Percentiles rank a stretch among this genome's conserved stretches.
Conservation (phyloP, 2,113 vertebrate genomes). For the Halcyon malimbica region DNA sequence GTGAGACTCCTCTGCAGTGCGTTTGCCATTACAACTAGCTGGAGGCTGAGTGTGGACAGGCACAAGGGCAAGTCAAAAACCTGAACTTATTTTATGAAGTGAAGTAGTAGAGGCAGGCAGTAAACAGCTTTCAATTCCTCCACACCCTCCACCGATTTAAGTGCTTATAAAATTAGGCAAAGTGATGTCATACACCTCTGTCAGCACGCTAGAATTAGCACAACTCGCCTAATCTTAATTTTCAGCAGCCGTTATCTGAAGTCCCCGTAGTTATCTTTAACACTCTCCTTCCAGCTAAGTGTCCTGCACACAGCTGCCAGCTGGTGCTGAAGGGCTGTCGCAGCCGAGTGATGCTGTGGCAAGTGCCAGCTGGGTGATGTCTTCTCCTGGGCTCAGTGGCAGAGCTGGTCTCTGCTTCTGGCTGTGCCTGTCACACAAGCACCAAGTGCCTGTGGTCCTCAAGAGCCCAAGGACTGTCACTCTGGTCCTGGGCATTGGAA, state of each 20-base stretch:
- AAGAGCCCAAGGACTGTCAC: neutral
- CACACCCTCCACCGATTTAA: accelerated
- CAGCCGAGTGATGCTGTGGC: neutral
- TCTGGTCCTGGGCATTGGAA: neutral
- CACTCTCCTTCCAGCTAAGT: neutral
- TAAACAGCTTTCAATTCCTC: neutral
- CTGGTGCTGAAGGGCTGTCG: neutral
- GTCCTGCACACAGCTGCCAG: neutral
- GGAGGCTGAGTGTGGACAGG: neutral
- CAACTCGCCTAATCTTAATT: neutral
- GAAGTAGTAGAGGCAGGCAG: neutral
- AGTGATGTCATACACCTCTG: neutral
- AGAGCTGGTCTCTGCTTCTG: neutral
- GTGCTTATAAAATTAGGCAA: neutral
- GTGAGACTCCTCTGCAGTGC: neutral
- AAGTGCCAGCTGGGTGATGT: neutral
- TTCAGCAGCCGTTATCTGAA: neutral
- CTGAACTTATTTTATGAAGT: neutral
- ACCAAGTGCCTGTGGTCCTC: neutral
- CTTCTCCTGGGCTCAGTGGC: neutral
- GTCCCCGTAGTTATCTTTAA: neutral
- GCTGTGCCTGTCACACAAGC: neutral
- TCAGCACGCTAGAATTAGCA: neutral
- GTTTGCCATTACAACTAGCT: neutral
- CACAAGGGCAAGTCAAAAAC: neutral